Base-by-base conservation (phyloP, 2,113 vertebrate species). In the Agapornis roseicollis region DNA sequence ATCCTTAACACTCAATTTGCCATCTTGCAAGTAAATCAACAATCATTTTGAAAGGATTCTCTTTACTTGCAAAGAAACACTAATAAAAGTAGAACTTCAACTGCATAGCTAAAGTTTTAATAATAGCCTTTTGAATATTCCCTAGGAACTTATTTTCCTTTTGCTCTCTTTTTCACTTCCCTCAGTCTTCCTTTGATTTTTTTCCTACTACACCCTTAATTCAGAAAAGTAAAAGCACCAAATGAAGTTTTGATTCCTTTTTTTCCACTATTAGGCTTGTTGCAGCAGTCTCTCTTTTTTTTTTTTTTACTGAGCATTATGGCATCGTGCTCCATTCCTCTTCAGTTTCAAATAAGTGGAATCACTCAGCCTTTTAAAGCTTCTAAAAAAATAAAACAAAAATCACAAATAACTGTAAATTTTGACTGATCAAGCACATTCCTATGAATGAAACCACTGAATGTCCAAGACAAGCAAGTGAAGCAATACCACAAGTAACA, bases 1-100 rank as follows among this genome's bases (percentile, higher is more conserved):
- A 56, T 96, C 63, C 78, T 96, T 68, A 97, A 91, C 68, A 81
- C 70, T 90, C 44, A 6, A 90, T 93, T 95, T 95, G 83, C 97
- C 95, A 84, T 69, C 85, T 91, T 80, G 94, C 84, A 73, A 78
- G 39, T 83, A 94, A 95, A 94, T 89, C 55, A 88, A 69, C 65
- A 85, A 46, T 23, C 35, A 79, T 39, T 93, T 92, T 95, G 87
- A 94, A 29, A 85, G 33, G 10, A 92, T 87, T n/a, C 42, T 90
- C 41, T 70, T 89, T 92, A 93, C 88, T 96, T 94, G 39, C 41
- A 91, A 58, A 56, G 11, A 63, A 91, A 79, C 12, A 60, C 49
- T 44, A 55, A 69, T 27, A 6, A 69, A 96, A 72, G 93, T 33
- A 68, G 39, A 70, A 81, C 92, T 66, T 68, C 56, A 69, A 56